Percentiles rank a stretch among this genome's conserved stretches.
These are phyloP conservation scores for Centropus bengalensis DNA, from an alignment of 2,113 vertebrate genomes.

Conservation along the genomic window DNA sequence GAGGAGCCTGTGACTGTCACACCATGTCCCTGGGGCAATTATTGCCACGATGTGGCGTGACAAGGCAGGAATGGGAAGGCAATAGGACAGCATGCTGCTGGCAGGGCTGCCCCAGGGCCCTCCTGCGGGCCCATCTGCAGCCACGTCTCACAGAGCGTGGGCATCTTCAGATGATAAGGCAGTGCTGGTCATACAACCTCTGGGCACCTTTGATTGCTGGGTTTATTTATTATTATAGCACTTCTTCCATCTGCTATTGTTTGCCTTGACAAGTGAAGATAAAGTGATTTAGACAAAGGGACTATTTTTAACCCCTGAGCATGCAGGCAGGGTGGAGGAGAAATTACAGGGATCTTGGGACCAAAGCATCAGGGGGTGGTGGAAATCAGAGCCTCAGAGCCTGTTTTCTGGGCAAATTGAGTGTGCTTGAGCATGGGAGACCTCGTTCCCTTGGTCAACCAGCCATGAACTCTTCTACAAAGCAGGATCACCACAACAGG, in stretches of 20 bases:
- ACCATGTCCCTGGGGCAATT: neutral
- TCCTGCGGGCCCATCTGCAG: neutral
- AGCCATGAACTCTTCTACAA: neutral
- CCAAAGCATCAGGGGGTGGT: neutral
- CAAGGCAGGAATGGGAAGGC: neutral
- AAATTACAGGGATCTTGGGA: neutral
- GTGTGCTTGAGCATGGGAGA: rapidly evolving
- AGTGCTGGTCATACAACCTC: neutral
- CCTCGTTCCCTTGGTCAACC: neutral
- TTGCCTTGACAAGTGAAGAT: too few relatives aligned
- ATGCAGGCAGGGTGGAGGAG: neutral
- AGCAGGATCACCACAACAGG: rapidly evolving
- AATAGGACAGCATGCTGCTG: neutral
- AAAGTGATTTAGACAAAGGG: too few relatives aligned
- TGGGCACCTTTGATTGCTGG: neutral
- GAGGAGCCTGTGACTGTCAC: neutral
- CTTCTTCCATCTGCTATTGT: neutral
- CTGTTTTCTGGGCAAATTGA: neutral
- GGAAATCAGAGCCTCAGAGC: neutral
- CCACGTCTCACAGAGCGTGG: rapidly evolving
- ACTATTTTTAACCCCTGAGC: neutral
- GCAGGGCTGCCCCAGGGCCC: rapidly evolving
- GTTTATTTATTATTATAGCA: neutral
- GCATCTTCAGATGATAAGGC: neutral
- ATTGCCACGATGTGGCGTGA: rapidly evolving